Evolutionary conservation across 2,113 vertebrate genomes (phyloP), one percentile per base, ranked within the genome.

Genomic region (Mionectes macconnelli): DNA sequence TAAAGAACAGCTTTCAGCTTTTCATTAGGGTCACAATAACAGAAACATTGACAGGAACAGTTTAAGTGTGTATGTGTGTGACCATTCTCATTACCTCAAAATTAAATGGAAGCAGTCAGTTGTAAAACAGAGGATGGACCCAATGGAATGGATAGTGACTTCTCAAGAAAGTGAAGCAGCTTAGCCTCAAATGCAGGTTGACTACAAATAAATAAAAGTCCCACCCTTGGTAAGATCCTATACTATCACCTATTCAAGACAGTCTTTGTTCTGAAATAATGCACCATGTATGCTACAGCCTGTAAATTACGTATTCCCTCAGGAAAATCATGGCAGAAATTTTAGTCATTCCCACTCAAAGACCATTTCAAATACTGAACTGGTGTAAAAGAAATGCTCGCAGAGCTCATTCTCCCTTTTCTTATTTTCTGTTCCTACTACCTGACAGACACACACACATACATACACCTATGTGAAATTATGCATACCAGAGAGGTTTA

Each of bases 211-310:
- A 91, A 88, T 21, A 60, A 57, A 28, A 10, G 1, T 3, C 0
- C 4, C 8, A 6, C 3, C 40, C 8, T 81, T 60, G 33, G 18
- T 60, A n/a, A 25, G 14, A 8, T 21, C 0, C 0, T 47, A 18
- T 64, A 33, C 33, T 10, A 23, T 27, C 25, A 52, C 14, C 50
- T 27, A 52, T 39, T 56, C 31, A 12, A 20, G 21, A 21, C 8
- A 59, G 42, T 12, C 19, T 55, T 75, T 52, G 15, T 42, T 84
- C 40, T 73, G 63, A 57, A 87, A 42, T 69, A 37, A 68, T 17
- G n/a, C n/a, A 45, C 39, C 23, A 14, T 4, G 10, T 5, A 19
- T 40, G 63, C n/a, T 55, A 33, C 28, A 50, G 35, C 31, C 39
- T 63, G 42, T 28, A 68, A 79, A 69, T 35, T 25, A 73, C 22